Evolutionary conservation across 2,888 invertebrate species (phyloP).

Genomic region (Drosophila prostipennis): DNA sequence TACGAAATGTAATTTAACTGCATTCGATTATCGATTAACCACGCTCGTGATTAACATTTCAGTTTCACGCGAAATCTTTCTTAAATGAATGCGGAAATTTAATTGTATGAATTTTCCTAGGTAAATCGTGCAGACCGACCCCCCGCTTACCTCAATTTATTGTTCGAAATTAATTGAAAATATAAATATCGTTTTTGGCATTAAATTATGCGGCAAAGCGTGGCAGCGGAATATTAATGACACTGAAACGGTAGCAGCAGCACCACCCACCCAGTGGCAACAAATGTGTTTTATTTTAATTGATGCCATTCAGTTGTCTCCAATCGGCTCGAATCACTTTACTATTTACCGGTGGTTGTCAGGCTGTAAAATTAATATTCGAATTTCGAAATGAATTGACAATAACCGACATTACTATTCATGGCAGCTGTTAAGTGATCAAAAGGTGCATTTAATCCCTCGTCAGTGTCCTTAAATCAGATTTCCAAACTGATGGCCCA

Average conservation of each 20-base stretch:
- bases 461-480: constrained; percentile 17
- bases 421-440: constrained; percentile 14
- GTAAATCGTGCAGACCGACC: neutral
- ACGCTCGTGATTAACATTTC: constrained; percentile 26
- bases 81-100: constrained; percentile 30
- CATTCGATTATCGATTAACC: constrained; percentile 20
- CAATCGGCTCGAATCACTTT: constrained; percentile 18
- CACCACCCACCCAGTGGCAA: constrained; percentile 16
- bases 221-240: constrained; percentile 47
- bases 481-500: constrained; percentile 21
- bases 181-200: constrained; percentile 42
- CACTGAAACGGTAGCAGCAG: constrained; percentile 11
- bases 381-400: constrained; percentile 27
- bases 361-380: constrained; percentile 12
- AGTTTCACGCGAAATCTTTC: constrained; percentile 17
- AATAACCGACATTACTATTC: constrained; percentile 14
- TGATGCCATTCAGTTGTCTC: constrained; percentile 51
- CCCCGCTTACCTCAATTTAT: constrained; percentile 16
- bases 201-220: constrained; percentile 48
- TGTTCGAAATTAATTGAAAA: constrained; percentile 57
- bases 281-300: constrained; percentile 47
- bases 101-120: constrained; percentile 22
- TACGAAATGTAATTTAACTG: neutral
- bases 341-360: constrained; percentile 1
- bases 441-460: constrained; percentile 18